Evolutionary conservation across 2,888 invertebrate genomes (phyloP).

Genomic region (Sminthurides aquaticus): DNA sequence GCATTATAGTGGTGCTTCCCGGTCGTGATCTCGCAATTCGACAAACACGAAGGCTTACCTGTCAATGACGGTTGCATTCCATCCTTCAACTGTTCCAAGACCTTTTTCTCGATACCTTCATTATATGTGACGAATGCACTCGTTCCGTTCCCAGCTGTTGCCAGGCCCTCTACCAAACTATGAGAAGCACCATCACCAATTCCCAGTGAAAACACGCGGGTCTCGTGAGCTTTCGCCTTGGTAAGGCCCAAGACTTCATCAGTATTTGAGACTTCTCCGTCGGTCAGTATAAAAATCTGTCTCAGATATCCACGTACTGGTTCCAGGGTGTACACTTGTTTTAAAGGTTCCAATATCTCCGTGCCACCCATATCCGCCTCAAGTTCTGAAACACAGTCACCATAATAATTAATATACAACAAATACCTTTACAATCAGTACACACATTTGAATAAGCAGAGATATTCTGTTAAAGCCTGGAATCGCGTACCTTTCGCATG

Average conservation of each 20-base stretch:
- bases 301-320: constrained; percentile 36
- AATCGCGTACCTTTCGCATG: constrained; percentile 22
- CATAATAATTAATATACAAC: too few species aligned
- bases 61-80: constrained; percentile 41
- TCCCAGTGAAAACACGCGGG: constrained; percentile 44
- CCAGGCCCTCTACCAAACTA: neutral
- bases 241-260: constrained; percentile 44
- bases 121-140: neutral
- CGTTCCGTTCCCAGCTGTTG: neutral
- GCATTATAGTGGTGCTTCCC: too few species aligned
- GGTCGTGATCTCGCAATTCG: too few species aligned
- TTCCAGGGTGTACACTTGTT: constrained; percentile 37
- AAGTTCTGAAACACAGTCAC: constrained; percentile 25
- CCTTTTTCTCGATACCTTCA: constrained; percentile 42
- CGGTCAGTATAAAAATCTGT: constrained; percentile 46
- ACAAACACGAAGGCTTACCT: too few species aligned
- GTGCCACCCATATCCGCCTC: constrained; percentile 45
- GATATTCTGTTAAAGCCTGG: too few species aligned
- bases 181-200: neutral
- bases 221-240: constrained; percentile 38
- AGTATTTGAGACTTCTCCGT: constrained; percentile 46
- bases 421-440: too few species aligned
- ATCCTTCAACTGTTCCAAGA: constrained; percentile 43
- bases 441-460: too few species aligned
- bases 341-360: constrained; percentile 44